Percentiles rank a stretch among this genome's conserved stretches.
phyloP scores from a whole-genome alignment of 2,888 invertebrate species.

The Nomada fabriciana region DNA sequence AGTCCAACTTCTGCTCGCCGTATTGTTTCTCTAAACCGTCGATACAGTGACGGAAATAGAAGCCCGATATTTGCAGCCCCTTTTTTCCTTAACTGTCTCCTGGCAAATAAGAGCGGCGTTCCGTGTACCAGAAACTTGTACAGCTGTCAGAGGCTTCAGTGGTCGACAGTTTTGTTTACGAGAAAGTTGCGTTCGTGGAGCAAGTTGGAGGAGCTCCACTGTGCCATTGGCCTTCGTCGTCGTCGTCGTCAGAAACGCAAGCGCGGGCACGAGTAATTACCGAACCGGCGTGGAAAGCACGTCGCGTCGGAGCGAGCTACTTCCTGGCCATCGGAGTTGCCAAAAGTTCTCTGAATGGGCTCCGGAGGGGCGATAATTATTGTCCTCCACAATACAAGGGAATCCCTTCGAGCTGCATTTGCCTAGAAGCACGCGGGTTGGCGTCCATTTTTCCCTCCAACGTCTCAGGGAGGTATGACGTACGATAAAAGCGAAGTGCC shows the following conservation, averaged over 20 bases:
- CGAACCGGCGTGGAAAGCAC: constrained; percentile 41
- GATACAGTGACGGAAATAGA: background rate
- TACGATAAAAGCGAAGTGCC: background rate
- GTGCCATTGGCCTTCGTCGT: constrained; percentile 46
- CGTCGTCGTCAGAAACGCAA: constrained; percentile 18
- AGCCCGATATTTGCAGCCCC: background rate
- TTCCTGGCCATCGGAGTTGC: constrained; percentile 50
- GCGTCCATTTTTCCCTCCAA: constrained; percentile 6
- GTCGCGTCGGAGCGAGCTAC: constrained; percentile 7
- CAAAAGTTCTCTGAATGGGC: constrained; percentile 63
- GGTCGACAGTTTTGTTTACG: constrained; percentile 39
- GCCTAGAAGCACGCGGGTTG: constrained; percentile 10
- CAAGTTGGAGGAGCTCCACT: constrained; percentile 32
- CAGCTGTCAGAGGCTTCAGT: background rate
- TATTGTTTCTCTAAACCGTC: background rate
- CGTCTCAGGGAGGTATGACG: too few relatives aligned
- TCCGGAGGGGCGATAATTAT: constrained; percentile 64
- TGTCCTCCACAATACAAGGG: constrained; percentile 38
- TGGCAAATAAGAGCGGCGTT: background rate
- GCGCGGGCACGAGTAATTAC: constrained; percentile 63
- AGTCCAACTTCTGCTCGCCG: background rate
- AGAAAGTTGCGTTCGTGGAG: constrained; percentile 36
- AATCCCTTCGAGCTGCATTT: constrained; percentile 35
- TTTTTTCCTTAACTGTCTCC: background rate
- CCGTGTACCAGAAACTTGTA: background rate